Evolutionary conservation across 2,888 invertebrate species (phyloP), one percentile per base, ranked within the genome.

Genomic region (Lasiommata megera): DNA sequence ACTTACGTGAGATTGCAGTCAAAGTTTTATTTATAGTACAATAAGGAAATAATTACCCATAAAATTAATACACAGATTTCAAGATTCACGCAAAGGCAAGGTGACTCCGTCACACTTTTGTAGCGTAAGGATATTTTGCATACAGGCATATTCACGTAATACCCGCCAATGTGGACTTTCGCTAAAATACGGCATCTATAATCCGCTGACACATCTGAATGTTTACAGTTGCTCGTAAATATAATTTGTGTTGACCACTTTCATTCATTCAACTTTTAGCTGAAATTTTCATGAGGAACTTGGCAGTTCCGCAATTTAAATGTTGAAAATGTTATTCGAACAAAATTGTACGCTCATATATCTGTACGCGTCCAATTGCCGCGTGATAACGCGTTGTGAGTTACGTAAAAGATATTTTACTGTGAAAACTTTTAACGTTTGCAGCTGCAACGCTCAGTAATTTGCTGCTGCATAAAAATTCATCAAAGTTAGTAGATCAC

Each of bases 241-340:
- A 44, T 88, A 83, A 85, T 86, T 88, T 81, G 81, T 80, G 80
- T 85, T 84, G 84, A 84, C 82, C 77, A 77, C 81, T 80, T 80
- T 84, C 78, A 85, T 86, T 84, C 82, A 83, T 84, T 80, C 74
- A 80, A 82, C 76, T 82, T 82, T 78, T 72, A 71, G 72, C 70
- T 66, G 69, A 72, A 75, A 79, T 76, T 77, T 74, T 69, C 65
- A 71, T 71, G 70, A 76, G 71, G 74, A 73, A 80, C 77, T 74
- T 76, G 76, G 75, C 76, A 73, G 74, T 73, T 75, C 65, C 61
- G 67, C 65, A 66, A 59, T 54, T 53, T 61, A 64, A 66, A 67
- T 60, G 57, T 62, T 62, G 55, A 54, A 53, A 67, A 58, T 62
- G 62, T 65, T 62, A 62, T 59, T 64, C 56, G 56, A 64, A 62